Conservation (phyloP, 2,888 invertebrate species). For the Synanthedon tipuliformis region DNA sequence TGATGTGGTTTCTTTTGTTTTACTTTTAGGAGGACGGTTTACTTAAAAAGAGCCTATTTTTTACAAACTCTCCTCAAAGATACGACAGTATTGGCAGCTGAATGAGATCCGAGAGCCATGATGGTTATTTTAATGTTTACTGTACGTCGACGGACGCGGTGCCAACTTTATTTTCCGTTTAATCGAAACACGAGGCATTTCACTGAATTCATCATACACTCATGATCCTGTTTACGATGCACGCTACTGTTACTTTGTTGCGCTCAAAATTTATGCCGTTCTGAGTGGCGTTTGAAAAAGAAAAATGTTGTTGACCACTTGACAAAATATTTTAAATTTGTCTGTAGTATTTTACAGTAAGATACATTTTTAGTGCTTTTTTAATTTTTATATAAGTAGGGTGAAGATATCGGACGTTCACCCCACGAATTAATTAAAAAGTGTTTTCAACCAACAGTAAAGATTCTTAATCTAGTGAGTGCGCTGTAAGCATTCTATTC, state of each 20-base stretch:
- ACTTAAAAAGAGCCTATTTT: no score
- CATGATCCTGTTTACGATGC: constrained; percentile 35
- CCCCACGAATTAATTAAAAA: no score
- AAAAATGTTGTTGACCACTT: constrained; percentile 2
- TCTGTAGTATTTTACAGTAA: no score
- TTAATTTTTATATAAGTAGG: no score
- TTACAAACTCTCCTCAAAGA: background rate
- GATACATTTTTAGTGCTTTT: no score
- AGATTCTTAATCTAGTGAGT: no score
- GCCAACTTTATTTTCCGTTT: constrained; percentile 54
- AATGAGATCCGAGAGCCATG: constrained; percentile 30
- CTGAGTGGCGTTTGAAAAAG: constrained; percentile 11
- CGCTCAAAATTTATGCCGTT: constrained; percentile 18
- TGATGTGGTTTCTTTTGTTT: no score
- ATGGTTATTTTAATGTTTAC: constrained; percentile 50
- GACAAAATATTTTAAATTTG: no score
- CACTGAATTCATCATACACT: constrained; percentile 41
- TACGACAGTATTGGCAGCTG: constrained; percentile 29
- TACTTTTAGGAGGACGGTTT: no score
- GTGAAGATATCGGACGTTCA: no score
- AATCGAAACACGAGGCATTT: constrained; percentile 52
- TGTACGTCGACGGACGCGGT: constrained; percentile 39
- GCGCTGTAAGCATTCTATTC: no score
- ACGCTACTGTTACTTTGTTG: constrained; percentile 28
- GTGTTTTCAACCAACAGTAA: no score